These are phyloP conservation scores for Drosophila sordidapex DNA, from an alignment of 2,888 invertebrate species.

Conservation along the genomic window DNA sequence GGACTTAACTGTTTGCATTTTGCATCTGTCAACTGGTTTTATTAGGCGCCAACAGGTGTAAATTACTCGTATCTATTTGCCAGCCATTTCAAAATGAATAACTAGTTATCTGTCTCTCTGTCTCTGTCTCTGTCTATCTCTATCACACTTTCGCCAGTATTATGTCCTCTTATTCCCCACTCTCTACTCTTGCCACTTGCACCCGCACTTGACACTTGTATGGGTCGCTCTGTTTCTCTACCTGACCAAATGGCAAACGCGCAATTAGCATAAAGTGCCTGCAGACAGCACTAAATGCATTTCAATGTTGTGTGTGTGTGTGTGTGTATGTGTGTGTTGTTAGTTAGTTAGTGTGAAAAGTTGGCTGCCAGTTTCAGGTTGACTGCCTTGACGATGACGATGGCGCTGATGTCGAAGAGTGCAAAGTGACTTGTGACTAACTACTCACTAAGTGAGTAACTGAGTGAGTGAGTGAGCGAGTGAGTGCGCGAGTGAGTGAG, in stretches of 20 bases:
- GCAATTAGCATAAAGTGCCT: conserved; percentile 77
- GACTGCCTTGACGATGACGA: conserved; percentile 55
- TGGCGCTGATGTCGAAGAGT: conserved; percentile 17
- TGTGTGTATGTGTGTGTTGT: conserved; percentile 15
- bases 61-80: conserved; percentile 6
- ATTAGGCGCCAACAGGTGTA: conserved; percentile 33
- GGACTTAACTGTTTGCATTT: conserved; percentile 10
- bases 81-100: conserved; percentile 9
- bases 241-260: conserved; percentile 73
- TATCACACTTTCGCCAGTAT: neutral
- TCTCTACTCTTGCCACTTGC: conserved; percentile 11
- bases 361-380: conserved; percentile 58
- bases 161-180: neutral
- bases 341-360: conserved; percentile 54
- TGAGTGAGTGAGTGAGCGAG: conserved; percentile 12
- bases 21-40: conserved; percentile 45
- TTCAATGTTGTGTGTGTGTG: conserved; percentile 11
- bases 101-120: conserved; percentile 1
- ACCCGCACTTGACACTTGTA: conserved; percentile 55
- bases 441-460: conserved; percentile 16
- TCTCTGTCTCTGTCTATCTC: neutral
- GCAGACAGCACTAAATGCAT: conserved; percentile 39
- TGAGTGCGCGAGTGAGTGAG: neutral
- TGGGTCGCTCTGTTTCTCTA: conserved; percentile 44
- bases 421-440: conserved; percentile 33